Percentiles rank a stretch among this genome's conserved stretches.
phyloP scores from a whole-genome alignment of 2,113 vertebrate species.

The Osmerus eperlanus region DNA sequence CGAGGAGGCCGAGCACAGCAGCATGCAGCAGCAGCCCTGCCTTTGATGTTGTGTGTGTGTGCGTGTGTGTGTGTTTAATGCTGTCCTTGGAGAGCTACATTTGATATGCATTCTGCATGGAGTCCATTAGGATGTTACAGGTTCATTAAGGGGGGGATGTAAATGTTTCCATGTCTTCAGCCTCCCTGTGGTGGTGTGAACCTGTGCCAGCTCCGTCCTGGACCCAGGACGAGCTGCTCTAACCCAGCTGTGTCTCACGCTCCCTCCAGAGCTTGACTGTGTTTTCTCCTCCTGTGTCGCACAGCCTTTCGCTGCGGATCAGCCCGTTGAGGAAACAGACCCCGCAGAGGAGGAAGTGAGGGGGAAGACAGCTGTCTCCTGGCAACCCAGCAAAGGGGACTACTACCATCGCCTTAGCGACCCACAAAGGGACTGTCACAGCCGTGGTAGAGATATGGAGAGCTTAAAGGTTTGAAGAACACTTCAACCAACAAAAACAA shows the following conservation, averaged over 20 bases:
- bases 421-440: slow-evolving; percentile 35
- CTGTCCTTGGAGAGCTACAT: slow-evolving; percentile 63
- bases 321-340: slow-evolving; percentile 38
- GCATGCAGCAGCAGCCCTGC: slow-evolving; percentile 44
- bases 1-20: slow-evolving; percentile 62
- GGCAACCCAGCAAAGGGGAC: slow-evolving; percentile 50
- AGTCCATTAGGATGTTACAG: slow-evolving; percentile 58
- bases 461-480: slow-evolving; percentile 62
- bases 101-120: slow-evolving; percentile 65
- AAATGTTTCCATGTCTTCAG: slow-evolving; percentile 66
- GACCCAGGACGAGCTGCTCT: not conserved
- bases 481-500: not conserved
- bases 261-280: not conserved
- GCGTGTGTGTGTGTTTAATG: slow-evolving; percentile 44
- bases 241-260: not conserved
- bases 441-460: slow-evolving; percentile 58
- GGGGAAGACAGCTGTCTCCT: slow-evolving; percentile 42
- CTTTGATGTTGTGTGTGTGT: slow-evolving; percentile 65
- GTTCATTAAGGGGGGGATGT: slow-evolving; percentile 63
- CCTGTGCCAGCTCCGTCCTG: slow-evolving; percentile 38
- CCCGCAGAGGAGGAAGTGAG: slow-evolving; percentile 45
- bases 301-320: slow-evolving; percentile 37
- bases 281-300: not conserved
- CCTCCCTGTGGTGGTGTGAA: slow-evolving; percentile 45
- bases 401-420: slow-evolving; percentile 70